Percentiles rank a stretch among this genome's conserved stretches.
Evolutionary conservation across 2,888 invertebrate species (phyloP).

Genomic region (Nebria brevicollis): DNA sequence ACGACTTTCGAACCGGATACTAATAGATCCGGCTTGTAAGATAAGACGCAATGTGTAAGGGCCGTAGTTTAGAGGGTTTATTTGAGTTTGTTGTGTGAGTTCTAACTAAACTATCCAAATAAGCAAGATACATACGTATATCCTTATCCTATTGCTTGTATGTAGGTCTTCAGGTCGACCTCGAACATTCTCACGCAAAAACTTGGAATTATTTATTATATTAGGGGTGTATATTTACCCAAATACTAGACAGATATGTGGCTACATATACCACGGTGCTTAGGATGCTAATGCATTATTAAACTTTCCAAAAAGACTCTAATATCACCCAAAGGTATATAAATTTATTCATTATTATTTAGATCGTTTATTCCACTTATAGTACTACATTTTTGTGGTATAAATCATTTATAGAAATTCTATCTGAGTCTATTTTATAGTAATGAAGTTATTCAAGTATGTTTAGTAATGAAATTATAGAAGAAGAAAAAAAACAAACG

Average conservation of each 20-base stretch:
- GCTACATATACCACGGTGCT: neutral
- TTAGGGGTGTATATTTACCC: neutral
- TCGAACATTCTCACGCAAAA: neutral
- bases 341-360: too few species aligned
- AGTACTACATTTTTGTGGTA: too few species aligned
- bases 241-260: neutral
- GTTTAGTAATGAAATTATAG: too few species aligned
- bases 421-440: too few species aligned
- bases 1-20: neutral
- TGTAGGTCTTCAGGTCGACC: conserved; percentile 1
- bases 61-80: neutral
- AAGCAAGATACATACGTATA: neutral
- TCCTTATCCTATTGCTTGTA: neutral
- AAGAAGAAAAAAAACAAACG: too few species aligned
- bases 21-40: neutral
- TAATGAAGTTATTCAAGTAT: too few species aligned
- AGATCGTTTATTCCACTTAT: too few species aligned
- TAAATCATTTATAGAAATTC: too few species aligned
- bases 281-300: too few species aligned
- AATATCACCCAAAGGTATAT: too few species aligned
- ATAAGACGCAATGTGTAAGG: neutral
- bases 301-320: too few species aligned
- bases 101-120: neutral
- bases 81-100: neutral
- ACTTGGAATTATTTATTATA: neutral